phyloP scores from a whole-genome alignment of 2,113 vertebrate genomes.

The Cheilinus undulatus region DNA sequence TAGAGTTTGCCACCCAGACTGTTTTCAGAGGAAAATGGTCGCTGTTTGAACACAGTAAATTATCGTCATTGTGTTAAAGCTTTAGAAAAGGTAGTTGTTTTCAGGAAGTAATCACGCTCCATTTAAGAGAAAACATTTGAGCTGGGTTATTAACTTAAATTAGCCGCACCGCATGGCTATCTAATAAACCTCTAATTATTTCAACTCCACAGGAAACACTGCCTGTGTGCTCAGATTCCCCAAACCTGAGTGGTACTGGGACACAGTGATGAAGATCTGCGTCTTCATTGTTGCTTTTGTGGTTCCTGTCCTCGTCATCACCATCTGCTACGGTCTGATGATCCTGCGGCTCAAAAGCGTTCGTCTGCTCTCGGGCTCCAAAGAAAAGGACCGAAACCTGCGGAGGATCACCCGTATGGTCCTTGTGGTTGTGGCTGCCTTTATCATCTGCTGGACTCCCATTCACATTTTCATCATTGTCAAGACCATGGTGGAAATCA shows the following conservation, averaged over 20 bases:
- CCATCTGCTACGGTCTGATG: conserved; percentile 95
- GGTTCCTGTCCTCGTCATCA: conserved; percentile 94
- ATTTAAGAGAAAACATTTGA: conserved; percentile 40
- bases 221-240: conserved; percentile 91
- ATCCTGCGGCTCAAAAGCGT: conserved; percentile 94
- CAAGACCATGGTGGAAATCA: conserved; percentile 90
- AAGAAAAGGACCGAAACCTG: conserved; percentile 94
- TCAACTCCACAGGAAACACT: conserved; percentile 79
- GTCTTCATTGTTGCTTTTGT: conserved; percentile 97
- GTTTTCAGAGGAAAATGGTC: background rate
- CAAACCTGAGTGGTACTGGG: conserved; percentile 91
- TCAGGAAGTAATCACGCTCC: conserved; percentile 4
- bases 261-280: conserved; percentile 93
- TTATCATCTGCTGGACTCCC: conserved; percentile 97
- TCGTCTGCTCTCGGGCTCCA: conserved; percentile 95
- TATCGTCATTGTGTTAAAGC: background rate
- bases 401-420: conserved; percentile 98
- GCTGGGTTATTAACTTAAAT: conserved; percentile 51
- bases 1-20: background rate
- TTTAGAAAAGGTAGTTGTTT: background rate
- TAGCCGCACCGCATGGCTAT: conserved; percentile 18
- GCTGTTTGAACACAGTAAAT: background rate
- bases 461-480: conserved; percentile 98
- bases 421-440: conserved; percentile 95
- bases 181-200: conserved; percentile 50